Conservation (phyloP, 1,140 invertebrate species). For the Polypedilum vanderplanki region DNA sequence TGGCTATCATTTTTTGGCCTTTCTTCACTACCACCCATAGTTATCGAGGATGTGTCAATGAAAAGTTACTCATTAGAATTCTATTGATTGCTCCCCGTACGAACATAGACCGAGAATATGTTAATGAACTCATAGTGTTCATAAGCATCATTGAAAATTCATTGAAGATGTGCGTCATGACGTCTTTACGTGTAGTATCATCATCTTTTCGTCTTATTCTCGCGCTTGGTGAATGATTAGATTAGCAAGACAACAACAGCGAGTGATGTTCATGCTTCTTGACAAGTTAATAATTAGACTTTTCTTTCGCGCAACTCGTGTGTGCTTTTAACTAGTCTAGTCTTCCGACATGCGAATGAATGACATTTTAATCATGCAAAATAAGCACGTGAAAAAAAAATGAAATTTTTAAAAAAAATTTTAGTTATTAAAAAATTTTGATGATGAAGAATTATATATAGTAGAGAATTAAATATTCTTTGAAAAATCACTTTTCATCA, state of each 20-base stretch:
- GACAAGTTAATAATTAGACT: conserved; percentile 15
- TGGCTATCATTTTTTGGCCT: too few relatives aligned
- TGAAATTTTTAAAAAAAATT: not conserved
- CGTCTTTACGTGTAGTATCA: conserved; percentile 22
- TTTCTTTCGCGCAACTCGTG: not conserved
- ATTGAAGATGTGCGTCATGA: conserved; percentile 25
- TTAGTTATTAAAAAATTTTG: not conserved
- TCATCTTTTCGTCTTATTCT: not conserved
- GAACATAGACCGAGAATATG: not conserved
- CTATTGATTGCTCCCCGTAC: too few relatives aligned
- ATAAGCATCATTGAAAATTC: conserved; percentile 21
- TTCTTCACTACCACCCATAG: too few relatives aligned
- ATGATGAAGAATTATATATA: too few relatives aligned
- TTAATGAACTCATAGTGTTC: conserved; percentile 10
- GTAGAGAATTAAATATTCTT: too few relatives aligned
- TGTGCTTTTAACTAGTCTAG: not conserved
- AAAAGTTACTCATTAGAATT: too few relatives aligned
- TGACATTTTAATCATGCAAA: not conserved
- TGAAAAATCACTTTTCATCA: too few relatives aligned
- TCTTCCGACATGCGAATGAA: too few relatives aligned
- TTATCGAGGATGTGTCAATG: too few relatives aligned
- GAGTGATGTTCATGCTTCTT: not conserved
- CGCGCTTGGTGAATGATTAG: not conserved
- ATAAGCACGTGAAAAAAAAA: not conserved
- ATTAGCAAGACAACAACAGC: not conserved